Evolutionary conservation across 2,888 invertebrate species (phyloP), one percentile per base, ranked within the genome.

Genomic region (Platypus cylindrus): DNA sequence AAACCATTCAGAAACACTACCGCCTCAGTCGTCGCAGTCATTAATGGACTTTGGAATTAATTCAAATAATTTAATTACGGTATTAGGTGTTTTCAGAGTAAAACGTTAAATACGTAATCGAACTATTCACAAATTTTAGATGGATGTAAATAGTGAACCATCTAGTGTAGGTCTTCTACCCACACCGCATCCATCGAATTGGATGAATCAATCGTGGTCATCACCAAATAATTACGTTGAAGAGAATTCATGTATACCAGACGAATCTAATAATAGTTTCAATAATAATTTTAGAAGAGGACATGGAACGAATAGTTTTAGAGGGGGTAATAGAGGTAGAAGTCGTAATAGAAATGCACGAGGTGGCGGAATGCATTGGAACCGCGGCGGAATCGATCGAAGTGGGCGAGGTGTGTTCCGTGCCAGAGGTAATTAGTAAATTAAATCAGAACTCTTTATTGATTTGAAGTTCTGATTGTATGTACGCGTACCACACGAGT

Each of bases 11-110:
- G 43, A 5, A 39, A 43, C 5, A 38, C 48, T 31, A 32, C 28
- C 7, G 7, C 32, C 35, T 15, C 26, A 39, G 7, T 43, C 37
- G 5, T 44, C 40, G 8, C 45, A 45, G 2, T 40, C 44, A 7
- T 28, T 42, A 13, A 41, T 44, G 44, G 39, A 34, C 14, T 46
- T 46, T 33, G 43, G 38, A 3, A 34, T 46, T n/a, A n/a, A n/a
- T n/a, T n/a, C n/a, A n/a, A n/a, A n/a, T n/a, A n/a, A n/a, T n/a
- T n/a, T n/a, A n/a, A n/a, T n/a, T n/a, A n/a, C n/a, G n/a, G n/a
- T n/a, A n/a, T n/a, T n/a, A n/a, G n/a, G n/a, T n/a, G n/a, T n/a
- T n/a, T n/a, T n/a, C n/a, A n/a, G n/a, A n/a, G n/a, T n/a, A n/a
- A n/a, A n/a, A n/a, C n/a, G n/a, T n/a, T n/a, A n/a, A n/a, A n/a